Base-by-base conservation (phyloP, 1,140 invertebrate genomes). In the Hestina assimilis region DNA sequence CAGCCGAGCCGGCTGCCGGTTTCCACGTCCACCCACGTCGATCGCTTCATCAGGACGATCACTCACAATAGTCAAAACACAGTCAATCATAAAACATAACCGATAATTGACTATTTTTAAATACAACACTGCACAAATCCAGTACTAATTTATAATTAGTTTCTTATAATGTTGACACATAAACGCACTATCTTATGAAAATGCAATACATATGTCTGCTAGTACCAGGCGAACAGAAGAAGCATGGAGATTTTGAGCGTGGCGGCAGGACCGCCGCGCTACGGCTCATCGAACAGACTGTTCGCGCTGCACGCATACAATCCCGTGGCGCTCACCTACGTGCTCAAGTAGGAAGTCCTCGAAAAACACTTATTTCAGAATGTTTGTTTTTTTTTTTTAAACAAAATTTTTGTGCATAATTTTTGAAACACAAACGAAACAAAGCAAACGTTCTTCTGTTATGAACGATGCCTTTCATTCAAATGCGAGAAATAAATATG, bases 1-100 rank as follows among this genome's bases (percentile, higher is more conserved):
- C 89, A 89, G 75, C 89, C 89, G 63, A 89, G 75, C 47, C 83
- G 83, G 79, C 84, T 80, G 77, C 83, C 82, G 69, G 83, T 78
- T 80, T 89, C 87, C 75, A 89, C 84, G 67, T 89, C 87, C 72
- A 89, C 79, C 89, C 89, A 89, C 82, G 85, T 83, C 73, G 85
- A 78, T 28, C 86, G 85, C 85, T 87, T 89, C 89, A 89, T 89
- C 69, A 79, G 83, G 77, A 76, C 73, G 68, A 76, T 64, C 46
- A 59, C 33, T 29, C 51, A 66, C 66, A 63, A 58, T 70, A 51
- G 58, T 63, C 40, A 46, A 50, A 15, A 58, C 67, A 72, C 60
- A 64, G 48, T 59, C 42, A 69, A 62, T 66, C 53, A 68, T 66
- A 73, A 69, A 71, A 60, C 70, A 78, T 72, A 66, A 76, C 66